These are phyloP conservation scores for Pentamera pediparva DNA, from an alignment of 53 echinoderm and acorn worm species.

Conservation along the genomic window DNA sequence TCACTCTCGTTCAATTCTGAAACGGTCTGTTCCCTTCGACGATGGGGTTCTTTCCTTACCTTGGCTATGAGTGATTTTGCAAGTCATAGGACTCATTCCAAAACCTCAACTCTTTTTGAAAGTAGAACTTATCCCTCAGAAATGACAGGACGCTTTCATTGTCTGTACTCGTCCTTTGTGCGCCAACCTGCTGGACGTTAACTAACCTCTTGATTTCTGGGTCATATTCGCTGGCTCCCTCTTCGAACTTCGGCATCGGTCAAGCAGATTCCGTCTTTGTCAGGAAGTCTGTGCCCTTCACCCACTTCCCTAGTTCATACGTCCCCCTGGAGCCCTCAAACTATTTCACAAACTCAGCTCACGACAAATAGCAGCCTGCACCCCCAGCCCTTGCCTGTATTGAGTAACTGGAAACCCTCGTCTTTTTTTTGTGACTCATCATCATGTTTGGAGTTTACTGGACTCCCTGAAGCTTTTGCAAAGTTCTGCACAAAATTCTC, in stretches of 20 bases:
- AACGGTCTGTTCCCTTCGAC: not conserved
- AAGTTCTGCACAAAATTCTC: too few species aligned
- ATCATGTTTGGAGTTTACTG: too few species aligned
- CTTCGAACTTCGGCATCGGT: not conserved
- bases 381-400: too few species aligned
- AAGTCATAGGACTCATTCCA: not conserved
- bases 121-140: not conserved
- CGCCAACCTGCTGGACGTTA: not conserved
- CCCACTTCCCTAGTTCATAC: slow-evolving; percentile 15
- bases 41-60: not conserved
- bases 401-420: too few species aligned
- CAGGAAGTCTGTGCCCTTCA: slow-evolving; percentile 42
- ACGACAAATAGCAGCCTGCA: too few species aligned
- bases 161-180: not conserved
- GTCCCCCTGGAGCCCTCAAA: slow-evolving; percentile 45
- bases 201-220: slow-evolving; percentile 11
- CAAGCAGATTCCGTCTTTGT: slow-evolving; percentile 16
- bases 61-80: not conserved
- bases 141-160: not conserved
- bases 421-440: too few species aligned
- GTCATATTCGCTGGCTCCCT: not conserved
- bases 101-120: not conserved
- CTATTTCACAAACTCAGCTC: too few species aligned
- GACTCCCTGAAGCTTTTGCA: too few species aligned
- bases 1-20: not conserved